Percentiles rank a stretch among this genome's conserved stretches.
Conservation (phyloP, 1,140 invertebrate species). For the Caenorhabditis remanei region DNA sequence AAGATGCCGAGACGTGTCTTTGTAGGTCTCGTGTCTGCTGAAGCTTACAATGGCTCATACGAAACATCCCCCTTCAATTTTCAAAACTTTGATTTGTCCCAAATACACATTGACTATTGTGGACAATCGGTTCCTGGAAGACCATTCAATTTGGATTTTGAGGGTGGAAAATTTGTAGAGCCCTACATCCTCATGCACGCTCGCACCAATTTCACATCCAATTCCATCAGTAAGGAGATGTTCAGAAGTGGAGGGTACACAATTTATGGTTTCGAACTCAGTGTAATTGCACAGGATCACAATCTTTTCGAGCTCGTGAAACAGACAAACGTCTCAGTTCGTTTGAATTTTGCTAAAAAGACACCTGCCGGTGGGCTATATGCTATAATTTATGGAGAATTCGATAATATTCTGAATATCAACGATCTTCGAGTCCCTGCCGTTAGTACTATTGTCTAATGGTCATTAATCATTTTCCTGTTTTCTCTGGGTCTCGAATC, state of each 20-base stretch:
- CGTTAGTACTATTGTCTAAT: background rate
- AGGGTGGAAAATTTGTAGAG: background rate
- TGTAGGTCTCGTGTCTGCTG: background rate
- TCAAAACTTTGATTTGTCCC: background rate
- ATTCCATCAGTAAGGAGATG: background rate
- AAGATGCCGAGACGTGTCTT: background rate
- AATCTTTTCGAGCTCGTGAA: background rate
- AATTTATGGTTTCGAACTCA: background rate
- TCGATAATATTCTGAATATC: background rate
- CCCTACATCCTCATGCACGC: background rate
- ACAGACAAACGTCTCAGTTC: background rate
- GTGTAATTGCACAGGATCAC: background rate
- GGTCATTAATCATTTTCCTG: background rate
- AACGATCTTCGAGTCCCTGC: background rate
- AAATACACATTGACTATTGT: constrained; percentile 1
- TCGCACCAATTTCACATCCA: background rate
- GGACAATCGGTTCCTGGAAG: background rate
- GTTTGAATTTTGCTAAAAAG: background rate
- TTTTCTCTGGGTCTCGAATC: too few species aligned
- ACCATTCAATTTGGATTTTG: background rate
- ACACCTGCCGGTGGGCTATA: background rate
- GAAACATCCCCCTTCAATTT: background rate
- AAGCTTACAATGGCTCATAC: background rate
- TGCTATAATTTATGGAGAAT: background rate
- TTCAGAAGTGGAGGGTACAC: background rate